These are phyloP conservation scores for Anas bahamensis DNA, from an alignment of 2,797 vertebrate species.

Conservation along the genomic window DNA sequence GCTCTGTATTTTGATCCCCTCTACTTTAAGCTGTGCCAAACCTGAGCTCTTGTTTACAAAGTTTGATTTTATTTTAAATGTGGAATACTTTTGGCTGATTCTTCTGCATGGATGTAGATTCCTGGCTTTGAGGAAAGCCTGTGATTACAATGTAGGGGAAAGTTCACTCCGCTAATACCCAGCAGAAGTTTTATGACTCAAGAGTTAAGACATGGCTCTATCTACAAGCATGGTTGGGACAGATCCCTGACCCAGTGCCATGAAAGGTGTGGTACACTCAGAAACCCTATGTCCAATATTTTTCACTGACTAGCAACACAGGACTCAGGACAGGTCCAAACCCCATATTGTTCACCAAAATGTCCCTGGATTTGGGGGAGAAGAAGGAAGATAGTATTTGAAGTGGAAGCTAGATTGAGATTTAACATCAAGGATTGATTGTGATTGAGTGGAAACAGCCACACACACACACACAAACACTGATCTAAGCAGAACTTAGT, in stretches of 20 bases:
- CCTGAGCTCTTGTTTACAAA: neutral
- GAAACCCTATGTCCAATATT: neutral
- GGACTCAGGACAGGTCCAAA: neutral
- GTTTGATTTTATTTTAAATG: neutral
- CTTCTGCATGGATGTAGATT: neutral
- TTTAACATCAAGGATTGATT: neutral
- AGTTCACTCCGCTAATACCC: neutral
- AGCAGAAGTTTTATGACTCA: neutral
- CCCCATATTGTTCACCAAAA: neutral
- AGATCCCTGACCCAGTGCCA: neutral
- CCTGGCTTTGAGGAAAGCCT: neutral
- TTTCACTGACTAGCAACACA: neutral
- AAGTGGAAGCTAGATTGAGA: neutral
- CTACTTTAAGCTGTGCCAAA: neutral
- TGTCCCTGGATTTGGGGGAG: neutral
- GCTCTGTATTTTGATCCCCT: neutral
- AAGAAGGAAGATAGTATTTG: neutral
- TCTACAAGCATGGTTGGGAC: fast-evolving
- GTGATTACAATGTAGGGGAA: neutral
- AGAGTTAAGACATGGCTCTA: neutral
- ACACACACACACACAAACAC: no score
- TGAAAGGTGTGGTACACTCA: neutral
- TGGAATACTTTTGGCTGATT: neutral
- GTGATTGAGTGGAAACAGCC: neutral
- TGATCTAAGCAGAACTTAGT: neutral